Conservation (phyloP, 2,797 vertebrate genomes). For the Danio albolineatus region DNA sequence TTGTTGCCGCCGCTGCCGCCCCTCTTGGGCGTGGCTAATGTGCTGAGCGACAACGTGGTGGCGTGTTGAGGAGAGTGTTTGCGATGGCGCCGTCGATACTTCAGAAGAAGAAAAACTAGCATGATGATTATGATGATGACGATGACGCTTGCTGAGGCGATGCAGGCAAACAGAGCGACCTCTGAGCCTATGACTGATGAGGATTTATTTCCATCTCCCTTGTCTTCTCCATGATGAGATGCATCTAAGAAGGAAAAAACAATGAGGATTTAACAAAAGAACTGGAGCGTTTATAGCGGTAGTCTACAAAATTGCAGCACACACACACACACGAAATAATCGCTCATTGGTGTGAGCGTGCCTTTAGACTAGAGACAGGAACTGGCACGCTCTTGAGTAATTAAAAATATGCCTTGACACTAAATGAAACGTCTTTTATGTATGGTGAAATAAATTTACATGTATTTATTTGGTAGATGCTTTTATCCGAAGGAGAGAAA, state of each 20-base stretch:
- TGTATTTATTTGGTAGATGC: conserved; percentile 28
- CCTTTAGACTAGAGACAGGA: not conserved
- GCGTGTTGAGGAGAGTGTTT: conserved; percentile 97
- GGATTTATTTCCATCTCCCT: conserved; percentile 77
- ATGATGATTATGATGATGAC: conserved; percentile 98
- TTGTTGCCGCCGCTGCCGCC: conserved; percentile 83
- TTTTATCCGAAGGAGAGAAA: conserved; percentile 22
- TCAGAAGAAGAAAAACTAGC: conserved; percentile 94
- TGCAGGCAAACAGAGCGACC: conserved; percentile 96
- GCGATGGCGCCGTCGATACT: conserved; percentile 93
- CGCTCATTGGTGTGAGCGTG: not conserved
- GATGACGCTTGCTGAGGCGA: conserved; percentile 96
- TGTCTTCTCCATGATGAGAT: conserved; percentile 63
- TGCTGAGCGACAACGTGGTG: conserved; percentile 94
- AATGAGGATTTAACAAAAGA: not conserved
- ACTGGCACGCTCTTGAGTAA: not conserved
- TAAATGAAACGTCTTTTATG: conserved; percentile 22
- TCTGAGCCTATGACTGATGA: conserved; percentile 91
- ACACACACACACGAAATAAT: not conserved
- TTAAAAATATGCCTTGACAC: conserved; percentile 33
- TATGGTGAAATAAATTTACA: conserved; percentile 21
- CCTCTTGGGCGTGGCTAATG: conserved; percentile 95
- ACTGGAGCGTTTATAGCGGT: no score
- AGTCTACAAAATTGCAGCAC: no score
- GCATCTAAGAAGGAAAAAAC: conserved; percentile 59